Evolutionary conservation across 2,113 vertebrate genomes (phyloP).

Genomic region (Xiphophorus maculatus): DNA sequence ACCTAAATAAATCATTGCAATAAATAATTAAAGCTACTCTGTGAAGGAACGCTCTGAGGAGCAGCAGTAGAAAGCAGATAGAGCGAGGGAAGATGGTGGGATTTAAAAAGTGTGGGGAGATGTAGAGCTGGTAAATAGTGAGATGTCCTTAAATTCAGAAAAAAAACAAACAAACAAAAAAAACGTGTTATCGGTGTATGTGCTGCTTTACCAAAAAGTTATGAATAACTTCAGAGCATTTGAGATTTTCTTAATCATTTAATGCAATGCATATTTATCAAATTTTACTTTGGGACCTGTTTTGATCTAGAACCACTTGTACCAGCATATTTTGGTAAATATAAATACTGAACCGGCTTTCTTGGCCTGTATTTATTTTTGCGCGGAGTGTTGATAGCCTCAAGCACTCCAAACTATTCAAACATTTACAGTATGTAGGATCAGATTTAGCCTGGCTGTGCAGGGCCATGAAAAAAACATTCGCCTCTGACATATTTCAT

Average conservation of each 20-base stretch:
- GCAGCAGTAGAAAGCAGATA: slow-evolving; percentile 34
- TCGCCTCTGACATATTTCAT: too few relatives aligned
- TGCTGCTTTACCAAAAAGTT: slow-evolving; percentile 3
- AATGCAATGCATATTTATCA: slow-evolving; percentile 13
- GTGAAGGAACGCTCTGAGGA: slow-evolving; percentile 67
- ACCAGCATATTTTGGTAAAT: slow-evolving; percentile 4
- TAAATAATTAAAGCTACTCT: slow-evolving; percentile 75
- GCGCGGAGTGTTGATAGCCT: not conserved
- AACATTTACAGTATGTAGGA: not conserved
- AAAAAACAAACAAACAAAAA: not conserved
- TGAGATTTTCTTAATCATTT: slow-evolving; percentile 3
- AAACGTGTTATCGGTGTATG: not conserved
- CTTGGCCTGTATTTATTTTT: not conserved
- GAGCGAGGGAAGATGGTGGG: slow-evolving; percentile 34
- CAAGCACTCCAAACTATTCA: not conserved
- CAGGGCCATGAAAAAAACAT: slow-evolving; percentile 5
- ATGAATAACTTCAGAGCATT: slow-evolving; percentile 1
- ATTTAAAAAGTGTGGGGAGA: slow-evolving; percentile 45
- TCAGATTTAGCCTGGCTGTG: not conserved
- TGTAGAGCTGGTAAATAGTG: slow-evolving; percentile 37
- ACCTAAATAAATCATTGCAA: slow-evolving; percentile 76
- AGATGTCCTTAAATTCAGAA: slow-evolving; percentile 24
- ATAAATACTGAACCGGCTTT: not conserved
- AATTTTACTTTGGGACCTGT: not conserved
- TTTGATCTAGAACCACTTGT: not conserved